Percentiles rank a stretch among this genome's conserved stretches.
These are phyloP conservation scores for Gobionotothen gibberifrons DNA, from an alignment of 2,797 vertebrate species.

Conservation along the genomic window DNA sequence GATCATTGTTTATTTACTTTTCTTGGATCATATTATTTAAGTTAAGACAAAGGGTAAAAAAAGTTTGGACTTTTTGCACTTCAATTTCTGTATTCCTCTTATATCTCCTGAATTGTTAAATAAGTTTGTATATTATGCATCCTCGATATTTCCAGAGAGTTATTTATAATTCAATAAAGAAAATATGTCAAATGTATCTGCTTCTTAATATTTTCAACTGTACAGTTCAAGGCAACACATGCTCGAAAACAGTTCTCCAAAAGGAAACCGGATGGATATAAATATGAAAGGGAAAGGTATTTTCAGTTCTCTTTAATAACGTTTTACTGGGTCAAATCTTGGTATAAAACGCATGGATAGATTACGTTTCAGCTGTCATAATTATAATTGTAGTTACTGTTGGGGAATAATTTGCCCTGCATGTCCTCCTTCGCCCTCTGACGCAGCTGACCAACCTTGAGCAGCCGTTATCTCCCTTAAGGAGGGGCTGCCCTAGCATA, in stretches of 20 bases:
- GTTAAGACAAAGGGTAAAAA: background rate
- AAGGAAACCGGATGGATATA: background rate
- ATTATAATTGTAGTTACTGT: background rate
- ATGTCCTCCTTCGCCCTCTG: no score
- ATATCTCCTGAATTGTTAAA: background rate
- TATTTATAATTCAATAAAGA: conserved; percentile 34
- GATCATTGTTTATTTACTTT: background rate
- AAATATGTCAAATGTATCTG: background rate
- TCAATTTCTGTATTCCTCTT: background rate
- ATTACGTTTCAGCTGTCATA: background rate
- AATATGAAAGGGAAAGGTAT: background rate
- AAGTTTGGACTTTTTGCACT: background rate
- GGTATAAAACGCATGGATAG: background rate
- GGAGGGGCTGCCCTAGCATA: no score
- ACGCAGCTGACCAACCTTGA: no score
- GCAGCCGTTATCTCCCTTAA: no score
- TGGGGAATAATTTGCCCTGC: no score
- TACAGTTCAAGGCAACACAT: background rate
- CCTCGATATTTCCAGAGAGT: conserved; percentile 3
- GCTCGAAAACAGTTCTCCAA: background rate
- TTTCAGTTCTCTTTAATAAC: background rate
- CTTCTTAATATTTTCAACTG: background rate
- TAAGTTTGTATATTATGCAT: conserved; percentile 9
- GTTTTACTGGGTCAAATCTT: background rate
- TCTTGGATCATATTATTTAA: background rate